Conservation (phyloP, 2,113 vertebrate genomes). For the Tretioscincus oriximinensis region DNA sequence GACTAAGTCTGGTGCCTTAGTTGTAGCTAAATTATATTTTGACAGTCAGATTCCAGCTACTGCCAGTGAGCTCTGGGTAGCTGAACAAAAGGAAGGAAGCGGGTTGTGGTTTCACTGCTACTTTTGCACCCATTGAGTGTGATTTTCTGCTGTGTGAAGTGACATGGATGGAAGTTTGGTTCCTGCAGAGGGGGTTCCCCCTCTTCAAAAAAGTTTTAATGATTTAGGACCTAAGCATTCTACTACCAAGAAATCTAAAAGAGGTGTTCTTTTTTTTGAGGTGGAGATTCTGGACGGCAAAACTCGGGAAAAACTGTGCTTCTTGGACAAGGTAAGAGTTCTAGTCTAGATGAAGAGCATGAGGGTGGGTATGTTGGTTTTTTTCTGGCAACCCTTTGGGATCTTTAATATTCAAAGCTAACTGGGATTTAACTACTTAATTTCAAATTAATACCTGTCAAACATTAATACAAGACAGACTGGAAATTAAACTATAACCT, state of each 20-base stretch:
- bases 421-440: background rate
- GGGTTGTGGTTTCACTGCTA: background rate
- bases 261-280: constrained; percentile 93
- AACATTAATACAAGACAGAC: background rate
- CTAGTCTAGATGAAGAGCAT: background rate
- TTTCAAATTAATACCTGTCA: background rate
- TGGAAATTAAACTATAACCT: background rate
- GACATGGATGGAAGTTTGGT: constrained; percentile 77
- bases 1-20: constrained; percentile 2
- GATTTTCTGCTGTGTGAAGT: constrained; percentile 19
- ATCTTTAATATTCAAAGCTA: background rate
- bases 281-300: constrained; percentile 96
- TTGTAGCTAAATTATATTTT: constrained; percentile 14
- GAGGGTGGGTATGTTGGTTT: background rate
- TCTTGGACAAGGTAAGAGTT: constrained; percentile 90
- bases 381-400: background rate
- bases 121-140: background rate
- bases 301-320: constrained; percentile 94
- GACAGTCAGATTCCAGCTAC: background rate
- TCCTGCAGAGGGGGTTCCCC: constrained; percentile 74
- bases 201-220: constrained; percentile 33
- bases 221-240: constrained; percentile 38
- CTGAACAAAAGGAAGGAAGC: background rate
- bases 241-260: constrained; percentile 84
- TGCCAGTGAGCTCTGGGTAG: background rate